Percentiles rank a stretch among this genome's conserved stretches.
These are phyloP conservation scores for Amphimallon solstitiale DNA, from an alignment of 2,888 invertebrate species.

Conservation along the genomic window DNA sequence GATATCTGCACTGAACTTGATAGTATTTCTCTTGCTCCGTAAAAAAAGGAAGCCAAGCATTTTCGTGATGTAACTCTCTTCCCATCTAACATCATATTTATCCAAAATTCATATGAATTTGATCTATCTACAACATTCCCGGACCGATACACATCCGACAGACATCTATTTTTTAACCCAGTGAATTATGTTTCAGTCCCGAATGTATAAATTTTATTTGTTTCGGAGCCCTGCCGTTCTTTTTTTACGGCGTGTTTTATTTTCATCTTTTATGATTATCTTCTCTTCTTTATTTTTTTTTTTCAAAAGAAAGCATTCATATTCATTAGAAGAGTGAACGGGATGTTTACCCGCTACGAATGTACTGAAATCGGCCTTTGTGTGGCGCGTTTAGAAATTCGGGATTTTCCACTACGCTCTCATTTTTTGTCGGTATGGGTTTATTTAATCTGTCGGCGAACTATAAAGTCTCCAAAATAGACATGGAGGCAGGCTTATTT, in stretches of 20 bases:
- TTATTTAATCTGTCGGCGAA: slow-evolving; percentile 8
- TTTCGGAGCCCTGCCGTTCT: slow-evolving; percentile 8
- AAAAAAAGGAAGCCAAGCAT: too few species aligned
- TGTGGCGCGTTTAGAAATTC: slow-evolving; percentile 22
- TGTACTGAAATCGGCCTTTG: slow-evolving; percentile 5
- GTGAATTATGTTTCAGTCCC: slow-evolving; percentile 15
- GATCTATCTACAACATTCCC: too few species aligned
- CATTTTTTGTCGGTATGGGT: neutral
- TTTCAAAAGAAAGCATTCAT: slow-evolving; percentile 30
- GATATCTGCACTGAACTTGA: too few species aligned
- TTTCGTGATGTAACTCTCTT: too few species aligned
- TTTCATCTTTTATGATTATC: slow-evolving; percentile 35
- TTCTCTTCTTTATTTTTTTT: slow-evolving; percentile 20
- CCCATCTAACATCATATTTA: too few species aligned
- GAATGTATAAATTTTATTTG: slow-evolving; percentile 31
- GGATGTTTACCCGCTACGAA: slow-evolving; percentile 8
- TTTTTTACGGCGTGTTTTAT: slow-evolving; percentile 34
- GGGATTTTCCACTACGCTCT: slow-evolving; percentile 5
- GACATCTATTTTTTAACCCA: slow-evolving; percentile 19
- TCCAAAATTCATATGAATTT: too few species aligned
- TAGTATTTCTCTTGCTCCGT: too few species aligned
- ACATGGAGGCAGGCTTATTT: neutral
- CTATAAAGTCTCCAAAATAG: neutral
- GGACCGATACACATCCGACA: too few species aligned
- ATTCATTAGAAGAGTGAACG: slow-evolving; percentile 25